A percentile compares a stretch with the other conserved stretches of the same genome.
phyloP scores from a whole-genome alignment of 2,797 vertebrate species.

The Gymnothorax reevesii region DNA sequence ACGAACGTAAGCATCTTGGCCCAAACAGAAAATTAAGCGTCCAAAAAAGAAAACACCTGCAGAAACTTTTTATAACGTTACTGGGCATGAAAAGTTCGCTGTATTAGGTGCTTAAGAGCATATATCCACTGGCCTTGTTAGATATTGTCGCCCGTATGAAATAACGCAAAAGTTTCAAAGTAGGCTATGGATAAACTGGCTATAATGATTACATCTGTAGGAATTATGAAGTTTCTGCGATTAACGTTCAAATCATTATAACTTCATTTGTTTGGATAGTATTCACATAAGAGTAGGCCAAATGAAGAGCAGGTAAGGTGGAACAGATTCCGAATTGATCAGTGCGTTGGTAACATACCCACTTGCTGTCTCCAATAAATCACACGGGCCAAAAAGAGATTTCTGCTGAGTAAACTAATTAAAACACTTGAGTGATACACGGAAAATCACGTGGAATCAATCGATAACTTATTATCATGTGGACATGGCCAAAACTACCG shows the following conservation, averaged over 20 bases:
- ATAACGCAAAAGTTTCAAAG: neutral
- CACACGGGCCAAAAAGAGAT: neutral
- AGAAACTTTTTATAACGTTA: neutral
- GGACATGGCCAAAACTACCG: slow-evolving; percentile 53
- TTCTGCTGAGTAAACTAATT: slow-evolving; percentile 42
- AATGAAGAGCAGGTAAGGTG: neutral
- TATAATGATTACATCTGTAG: neutral
- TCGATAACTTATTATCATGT: slow-evolving; percentile 62
- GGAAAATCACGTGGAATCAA: slow-evolving; percentile 54
- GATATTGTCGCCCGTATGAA: neutral
- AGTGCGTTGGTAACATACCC: neutral
- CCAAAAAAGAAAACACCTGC: neutral
- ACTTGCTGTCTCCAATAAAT: neutral
- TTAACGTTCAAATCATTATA: neutral
- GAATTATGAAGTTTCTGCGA: neutral
- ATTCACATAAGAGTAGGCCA: neutral
- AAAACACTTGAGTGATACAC: slow-evolving; percentile 50
- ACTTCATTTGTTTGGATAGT: neutral
- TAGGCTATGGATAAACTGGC: neutral
- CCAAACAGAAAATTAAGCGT: neutral
- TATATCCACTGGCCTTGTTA: neutral
- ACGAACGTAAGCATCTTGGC: neutral
- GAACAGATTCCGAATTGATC: neutral
- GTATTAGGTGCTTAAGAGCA: neutral
- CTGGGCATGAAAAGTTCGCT: neutral